Evolutionary conservation across 2,888 invertebrate species (phyloP).

Genomic region (Psylliodes chrysocephalus): DNA sequence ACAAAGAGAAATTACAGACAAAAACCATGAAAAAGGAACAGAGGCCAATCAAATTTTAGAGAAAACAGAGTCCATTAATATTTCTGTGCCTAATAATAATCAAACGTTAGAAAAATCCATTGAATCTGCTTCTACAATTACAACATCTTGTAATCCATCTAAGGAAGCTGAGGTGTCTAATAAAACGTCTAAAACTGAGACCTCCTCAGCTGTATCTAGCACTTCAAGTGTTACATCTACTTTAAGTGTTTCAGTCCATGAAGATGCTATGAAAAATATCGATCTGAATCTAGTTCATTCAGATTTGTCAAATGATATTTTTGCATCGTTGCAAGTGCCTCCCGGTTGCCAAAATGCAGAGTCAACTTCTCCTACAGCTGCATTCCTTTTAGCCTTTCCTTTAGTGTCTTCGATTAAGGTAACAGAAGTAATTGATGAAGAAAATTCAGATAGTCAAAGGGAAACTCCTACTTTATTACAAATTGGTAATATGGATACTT

Average conservation of each 20-base stretch:
- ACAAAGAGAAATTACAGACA: neutral
- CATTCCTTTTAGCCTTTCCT: constrained; percentile 80
- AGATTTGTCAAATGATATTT: constrained; percentile 71
- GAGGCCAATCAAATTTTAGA: neutral
- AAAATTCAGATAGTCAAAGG: constrained; percentile 64
- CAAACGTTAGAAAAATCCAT: neutral
- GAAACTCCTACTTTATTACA: constrained; percentile 64
- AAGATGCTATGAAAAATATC: constrained; percentile 44
- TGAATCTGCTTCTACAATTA: neutral
- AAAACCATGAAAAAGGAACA: neutral
- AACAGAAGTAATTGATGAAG: constrained; percentile 68
- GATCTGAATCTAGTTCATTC: constrained; percentile 61
- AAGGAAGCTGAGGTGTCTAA: neutral
- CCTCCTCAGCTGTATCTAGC: neutral
- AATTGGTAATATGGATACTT: constrained; percentile 63
- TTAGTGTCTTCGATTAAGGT: constrained; percentile 72
- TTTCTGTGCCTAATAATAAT: neutral
- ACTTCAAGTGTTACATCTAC: constrained; percentile 5
- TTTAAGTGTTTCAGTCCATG: constrained; percentile 8
- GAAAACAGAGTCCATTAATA: neutral
- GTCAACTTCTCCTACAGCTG: constrained; percentile 79
- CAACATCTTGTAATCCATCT: neutral
- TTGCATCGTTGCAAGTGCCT: constrained; percentile 70
- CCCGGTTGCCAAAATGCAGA: constrained; percentile 68
- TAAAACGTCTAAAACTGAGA: neutral